Evolutionary conservation across 1,140 invertebrate genomes (phyloP).

Genomic region (Drosophila funebris): DNA sequence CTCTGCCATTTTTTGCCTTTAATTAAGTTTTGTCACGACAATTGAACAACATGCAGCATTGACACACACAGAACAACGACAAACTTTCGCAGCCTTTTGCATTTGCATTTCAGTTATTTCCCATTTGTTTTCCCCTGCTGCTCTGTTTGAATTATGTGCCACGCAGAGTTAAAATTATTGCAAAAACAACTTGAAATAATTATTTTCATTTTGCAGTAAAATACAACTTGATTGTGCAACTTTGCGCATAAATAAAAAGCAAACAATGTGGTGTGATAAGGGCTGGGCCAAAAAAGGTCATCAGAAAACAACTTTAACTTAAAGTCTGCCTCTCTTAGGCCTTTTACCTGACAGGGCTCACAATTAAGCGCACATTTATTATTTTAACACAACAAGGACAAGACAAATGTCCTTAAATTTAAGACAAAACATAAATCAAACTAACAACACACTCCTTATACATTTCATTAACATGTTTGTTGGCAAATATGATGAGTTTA

Average conservation of each 20-base stretch:
- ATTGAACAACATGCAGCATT: constrained; percentile 29
- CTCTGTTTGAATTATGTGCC: constrained; percentile 23
- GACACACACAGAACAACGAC: not conserved
- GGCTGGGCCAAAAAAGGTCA: constrained; percentile 35
- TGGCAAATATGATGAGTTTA: too few species aligned
- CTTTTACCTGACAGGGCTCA: constrained; percentile 9
- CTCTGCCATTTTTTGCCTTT: constrained; percentile 8
- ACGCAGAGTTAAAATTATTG: constrained; percentile 30
- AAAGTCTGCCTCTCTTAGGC: not conserved
- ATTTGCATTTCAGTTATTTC: constrained; percentile 24
- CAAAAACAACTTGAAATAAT: constrained; percentile 39
- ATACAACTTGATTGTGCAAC: constrained; percentile 51
- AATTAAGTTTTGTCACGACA: constrained; percentile 48
- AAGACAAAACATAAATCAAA: not conserved
- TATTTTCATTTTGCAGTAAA: constrained; percentile 51
- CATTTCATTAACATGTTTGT: too few species aligned
- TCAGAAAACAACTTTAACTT: constrained; percentile 31
- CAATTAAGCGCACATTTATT: constrained; percentile 10
- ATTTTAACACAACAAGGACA: not conserved
- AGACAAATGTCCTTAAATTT: not conserved
- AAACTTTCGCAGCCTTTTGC: constrained; percentile 29
- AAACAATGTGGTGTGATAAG: constrained; percentile 51
- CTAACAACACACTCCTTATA: too few species aligned
- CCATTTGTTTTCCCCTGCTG: not conserved
- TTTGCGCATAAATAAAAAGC: constrained; percentile 51